Conservation (phyloP, 2,113 vertebrate genomes). For the Antigone vipio region DNA sequence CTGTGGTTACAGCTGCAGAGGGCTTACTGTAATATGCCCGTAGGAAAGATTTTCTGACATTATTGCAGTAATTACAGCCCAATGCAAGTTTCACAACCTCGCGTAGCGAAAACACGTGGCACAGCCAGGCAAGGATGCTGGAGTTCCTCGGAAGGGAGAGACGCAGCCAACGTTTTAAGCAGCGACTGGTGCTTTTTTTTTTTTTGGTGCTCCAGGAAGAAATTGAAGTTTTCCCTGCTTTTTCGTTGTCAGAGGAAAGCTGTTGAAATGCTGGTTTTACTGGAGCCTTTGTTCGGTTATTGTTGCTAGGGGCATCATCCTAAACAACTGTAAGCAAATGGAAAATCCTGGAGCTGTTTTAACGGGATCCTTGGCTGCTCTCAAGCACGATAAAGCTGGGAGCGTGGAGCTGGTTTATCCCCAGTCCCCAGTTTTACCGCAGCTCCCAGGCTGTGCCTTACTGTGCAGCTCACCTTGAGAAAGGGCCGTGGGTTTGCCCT, state of each 20-base stretch:
- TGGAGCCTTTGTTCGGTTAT: not conserved
- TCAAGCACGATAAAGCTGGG: not conserved
- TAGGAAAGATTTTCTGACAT: conserved; percentile 49
- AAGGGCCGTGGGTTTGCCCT: not conserved
- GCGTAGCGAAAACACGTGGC: not conserved
- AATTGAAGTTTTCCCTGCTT: not conserved
- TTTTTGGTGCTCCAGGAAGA: not conserved
- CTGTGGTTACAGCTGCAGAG: conserved; percentile 15
- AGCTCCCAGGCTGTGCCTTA: not conserved
- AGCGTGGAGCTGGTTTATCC: not conserved
- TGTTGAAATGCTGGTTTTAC: not conserved
- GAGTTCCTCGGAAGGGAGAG: not conserved
- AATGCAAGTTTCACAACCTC: conserved; percentile 54
- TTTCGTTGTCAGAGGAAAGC: not conserved
- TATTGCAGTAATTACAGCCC: conserved; percentile 31
- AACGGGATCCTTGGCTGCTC: not conserved
- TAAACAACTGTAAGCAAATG: not conserved
- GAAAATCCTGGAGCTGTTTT: not conserved
- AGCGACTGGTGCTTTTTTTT: not conserved
- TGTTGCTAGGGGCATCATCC: not conserved
- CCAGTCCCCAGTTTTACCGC: not conserved
- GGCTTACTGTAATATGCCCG: not conserved
- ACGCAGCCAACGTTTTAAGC: fast-evolving
- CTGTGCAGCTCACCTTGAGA: not conserved
- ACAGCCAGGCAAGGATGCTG: not conserved